These are phyloP conservation scores for Melanostoma scalare DNA, from an alignment of 2,888 invertebrate species.

Conservation along the genomic window DNA sequence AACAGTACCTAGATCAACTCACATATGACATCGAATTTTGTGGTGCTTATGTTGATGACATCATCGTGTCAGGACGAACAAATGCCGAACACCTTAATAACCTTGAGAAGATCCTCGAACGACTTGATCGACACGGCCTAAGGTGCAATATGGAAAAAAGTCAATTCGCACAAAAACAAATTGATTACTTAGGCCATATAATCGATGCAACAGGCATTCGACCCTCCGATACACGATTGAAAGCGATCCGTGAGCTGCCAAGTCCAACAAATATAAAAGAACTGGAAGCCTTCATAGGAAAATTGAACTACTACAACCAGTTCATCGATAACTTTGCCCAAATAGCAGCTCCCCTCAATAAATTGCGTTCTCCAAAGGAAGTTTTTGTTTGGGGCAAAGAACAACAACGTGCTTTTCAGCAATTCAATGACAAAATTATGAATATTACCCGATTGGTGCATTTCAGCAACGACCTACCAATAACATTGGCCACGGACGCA, in stretches of 20 bases:
- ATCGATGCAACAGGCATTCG: conserved; percentile 47
- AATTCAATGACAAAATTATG: too few relatives aligned
- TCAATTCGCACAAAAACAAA: conserved; percentile 39
- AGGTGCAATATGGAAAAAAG: conserved; percentile 54
- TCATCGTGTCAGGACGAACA: neutral
- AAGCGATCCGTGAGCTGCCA: conserved; percentile 42
- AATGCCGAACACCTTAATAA: conserved; percentile 32
- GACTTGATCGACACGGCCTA: conserved; percentile 56
- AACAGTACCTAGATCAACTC: conserved; percentile 66
- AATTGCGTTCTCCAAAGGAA: too few relatives aligned
- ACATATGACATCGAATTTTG: conserved; percentile 47
- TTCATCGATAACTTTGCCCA: too few relatives aligned
- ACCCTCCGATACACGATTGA: too few relatives aligned
- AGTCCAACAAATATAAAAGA: conserved; percentile 13
- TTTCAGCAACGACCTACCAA: too few relatives aligned
- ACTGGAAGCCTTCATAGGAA: neutral
- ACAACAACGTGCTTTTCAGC: too few relatives aligned
- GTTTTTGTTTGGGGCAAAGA: too few relatives aligned
- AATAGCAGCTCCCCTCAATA: too few relatives aligned
- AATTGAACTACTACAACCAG: too few relatives aligned
- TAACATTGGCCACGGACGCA: too few relatives aligned
- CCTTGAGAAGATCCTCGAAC: conserved; percentile 31
- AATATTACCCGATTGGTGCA: too few relatives aligned
- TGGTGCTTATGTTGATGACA: neutral
- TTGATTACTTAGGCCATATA: conserved; percentile 64